A percentile compares a stretch with the other conserved stretches of the same genome.
These are phyloP conservation scores for Melieria picta DNA, from an alignment of 2,888 invertebrate species.

Conservation along the genomic window DNA sequence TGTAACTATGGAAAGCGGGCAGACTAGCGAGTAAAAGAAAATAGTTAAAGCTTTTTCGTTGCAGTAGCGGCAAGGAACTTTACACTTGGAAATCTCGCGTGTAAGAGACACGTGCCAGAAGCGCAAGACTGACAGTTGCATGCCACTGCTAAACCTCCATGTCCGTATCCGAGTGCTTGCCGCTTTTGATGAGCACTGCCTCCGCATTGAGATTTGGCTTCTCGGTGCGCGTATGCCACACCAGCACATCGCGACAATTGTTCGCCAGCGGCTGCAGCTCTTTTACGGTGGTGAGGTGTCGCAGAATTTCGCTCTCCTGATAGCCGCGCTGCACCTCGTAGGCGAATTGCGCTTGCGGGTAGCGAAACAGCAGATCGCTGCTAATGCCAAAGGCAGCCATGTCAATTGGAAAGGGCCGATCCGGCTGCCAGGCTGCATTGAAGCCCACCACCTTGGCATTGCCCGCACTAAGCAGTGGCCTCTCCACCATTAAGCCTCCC, in stretches of 20 bases:
- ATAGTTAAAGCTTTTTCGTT: too few species aligned
- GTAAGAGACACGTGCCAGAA: too few species aligned
- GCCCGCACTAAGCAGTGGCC: constrained; percentile 78
- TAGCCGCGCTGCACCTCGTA: constrained; percentile 88
- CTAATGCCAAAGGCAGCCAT: constrained; percentile 98
- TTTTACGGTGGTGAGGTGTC: constrained; percentile 75
- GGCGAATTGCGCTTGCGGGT: constrained; percentile 81
- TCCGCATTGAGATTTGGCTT: constrained; percentile 82
- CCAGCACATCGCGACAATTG: constrained; percentile 92
- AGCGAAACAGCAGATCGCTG: constrained; percentile 75
- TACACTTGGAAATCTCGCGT: too few species aligned
- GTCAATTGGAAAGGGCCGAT: constrained; percentile 93
- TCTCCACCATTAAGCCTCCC: constrained; percentile 93
- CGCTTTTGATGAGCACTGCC: constrained; percentile 68
- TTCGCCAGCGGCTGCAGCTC: constrained; percentile 92
- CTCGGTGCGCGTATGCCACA: constrained; percentile 98
- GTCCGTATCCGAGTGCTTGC: constrained; percentile 69
- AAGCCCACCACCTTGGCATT: constrained; percentile 70
- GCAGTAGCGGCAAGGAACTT: too few species aligned
- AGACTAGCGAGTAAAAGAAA: too few species aligned
- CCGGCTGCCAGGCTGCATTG: constrained; percentile 86
- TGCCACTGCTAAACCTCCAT: constrained; percentile 68
- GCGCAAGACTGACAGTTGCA: too few species aligned
- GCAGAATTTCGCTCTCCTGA: constrained; percentile 86
- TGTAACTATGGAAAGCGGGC: too few species aligned